Conservation (phyloP, 2,113 vertebrate genomes). For the Rhynchomys soricoides region DNA sequence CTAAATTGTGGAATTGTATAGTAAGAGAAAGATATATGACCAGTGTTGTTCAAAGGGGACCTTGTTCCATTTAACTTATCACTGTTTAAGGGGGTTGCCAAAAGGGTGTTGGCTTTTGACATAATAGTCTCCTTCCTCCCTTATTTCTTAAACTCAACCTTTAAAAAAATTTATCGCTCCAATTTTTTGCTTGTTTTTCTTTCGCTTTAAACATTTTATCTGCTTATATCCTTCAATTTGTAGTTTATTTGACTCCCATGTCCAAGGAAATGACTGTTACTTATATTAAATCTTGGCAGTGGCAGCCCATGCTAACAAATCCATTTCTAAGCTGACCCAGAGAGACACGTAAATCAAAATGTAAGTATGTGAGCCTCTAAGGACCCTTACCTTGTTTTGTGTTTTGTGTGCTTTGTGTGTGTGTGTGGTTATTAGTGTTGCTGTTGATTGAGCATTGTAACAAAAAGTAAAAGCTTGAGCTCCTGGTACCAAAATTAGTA, state of each 20-base stretch:
- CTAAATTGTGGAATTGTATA: slow-evolving; percentile 42
- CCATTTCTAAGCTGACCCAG: slow-evolving; percentile 54
- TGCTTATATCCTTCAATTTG: slow-evolving; percentile 24
- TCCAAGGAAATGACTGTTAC: slow-evolving; percentile 48
- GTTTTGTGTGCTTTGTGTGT: not conserved
- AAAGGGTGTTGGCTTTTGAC: slow-evolving; percentile 26
- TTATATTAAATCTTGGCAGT: slow-evolving; percentile 40
- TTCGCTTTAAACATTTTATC: slow-evolving; percentile 31
- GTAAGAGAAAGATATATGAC: slow-evolving; percentile 18
- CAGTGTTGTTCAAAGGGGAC: not conserved
- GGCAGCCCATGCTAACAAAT: slow-evolving; percentile 64
- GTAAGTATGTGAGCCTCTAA: not conserved
- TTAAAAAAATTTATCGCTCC: slow-evolving; percentile 41
- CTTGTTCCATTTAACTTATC: slow-evolving; percentile 21
- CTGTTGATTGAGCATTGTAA: not conserved
- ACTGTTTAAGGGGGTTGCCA: slow-evolving; percentile 27
- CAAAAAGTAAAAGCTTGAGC: slow-evolving; percentile 35
- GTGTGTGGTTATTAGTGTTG: not conserved
- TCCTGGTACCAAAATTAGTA: not conserved
- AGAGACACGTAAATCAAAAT: not conserved
- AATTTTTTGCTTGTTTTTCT: slow-evolving; percentile 49
- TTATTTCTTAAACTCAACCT: slow-evolving; percentile 52
- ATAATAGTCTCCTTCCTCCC: slow-evolving; percentile 8
- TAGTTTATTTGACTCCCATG: slow-evolving; percentile 49
- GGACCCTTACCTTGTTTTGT: slow-evolving; percentile 25